Conservation (phyloP, 64 coral and sea anemone genomes). For the Actinia equina region DNA sequence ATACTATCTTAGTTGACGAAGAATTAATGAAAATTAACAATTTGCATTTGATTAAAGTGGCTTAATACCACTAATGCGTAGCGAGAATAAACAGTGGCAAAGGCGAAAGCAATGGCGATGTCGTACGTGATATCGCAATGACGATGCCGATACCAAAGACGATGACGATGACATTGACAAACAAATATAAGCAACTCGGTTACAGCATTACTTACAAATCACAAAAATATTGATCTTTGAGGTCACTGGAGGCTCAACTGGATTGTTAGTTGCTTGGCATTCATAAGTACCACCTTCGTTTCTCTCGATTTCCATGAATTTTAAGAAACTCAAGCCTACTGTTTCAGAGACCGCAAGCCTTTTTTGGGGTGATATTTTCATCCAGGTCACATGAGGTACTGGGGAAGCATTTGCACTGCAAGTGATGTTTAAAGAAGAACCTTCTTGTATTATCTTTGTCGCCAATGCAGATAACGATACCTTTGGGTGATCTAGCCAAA, state of each 20-base stretch:
- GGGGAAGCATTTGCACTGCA: background rate
- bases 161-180: background rate
- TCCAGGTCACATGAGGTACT: background rate
- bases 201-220: slow-evolving; percentile 14
- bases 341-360: background rate
- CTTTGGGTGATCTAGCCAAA: background rate
- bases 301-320: background rate
- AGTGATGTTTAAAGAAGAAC: background rate
- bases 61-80: background rate
- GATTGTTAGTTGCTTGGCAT: background rate
- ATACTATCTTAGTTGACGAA: too few species aligned
- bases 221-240: background rate
- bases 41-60: too few species aligned
- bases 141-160: background rate
- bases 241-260: background rate
- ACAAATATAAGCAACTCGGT: too few species aligned
- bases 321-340: background rate
- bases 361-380: background rate
- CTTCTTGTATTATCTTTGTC: background rate
- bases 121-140: background rate
- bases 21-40: too few species aligned
- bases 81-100: too few species aligned
- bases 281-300: background rate
- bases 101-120: background rate
- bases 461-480: background rate